Evolutionary conservation across 2,113 vertebrate genomes (phyloP).

Genomic region (Myrmecobius fasciatus): DNA sequence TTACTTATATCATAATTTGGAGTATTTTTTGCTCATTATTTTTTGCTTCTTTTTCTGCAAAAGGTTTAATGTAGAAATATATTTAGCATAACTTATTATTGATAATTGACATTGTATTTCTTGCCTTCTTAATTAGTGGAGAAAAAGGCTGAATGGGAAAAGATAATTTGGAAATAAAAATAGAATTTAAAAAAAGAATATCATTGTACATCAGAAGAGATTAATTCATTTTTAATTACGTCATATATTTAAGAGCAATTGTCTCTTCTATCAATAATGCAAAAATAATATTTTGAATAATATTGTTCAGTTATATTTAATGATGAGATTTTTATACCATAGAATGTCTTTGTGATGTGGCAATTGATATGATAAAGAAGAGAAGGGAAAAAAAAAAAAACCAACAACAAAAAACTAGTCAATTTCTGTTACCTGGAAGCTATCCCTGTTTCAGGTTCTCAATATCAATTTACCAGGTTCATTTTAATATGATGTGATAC

Average conservation of each 20-base stretch:
- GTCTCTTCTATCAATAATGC: background rate
- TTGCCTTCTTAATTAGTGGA: background rate
- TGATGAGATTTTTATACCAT: background rate
- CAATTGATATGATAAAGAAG: background rate
- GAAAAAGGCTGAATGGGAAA: accelerated
- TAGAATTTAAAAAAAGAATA: background rate
- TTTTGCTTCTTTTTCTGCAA: background rate
- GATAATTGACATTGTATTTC: background rate
- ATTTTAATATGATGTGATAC: background rate
- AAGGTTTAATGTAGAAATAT: background rate
- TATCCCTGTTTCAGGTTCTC: background rate
- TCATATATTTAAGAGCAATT: background rate
- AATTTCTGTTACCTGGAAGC: background rate
- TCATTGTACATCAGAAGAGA: background rate
- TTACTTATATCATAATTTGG: background rate
- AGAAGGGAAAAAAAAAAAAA: background rate
- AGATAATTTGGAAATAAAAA: background rate
- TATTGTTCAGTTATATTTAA: background rate
- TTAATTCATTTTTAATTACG: background rate
- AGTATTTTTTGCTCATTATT: background rate
- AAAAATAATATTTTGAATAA: background rate
- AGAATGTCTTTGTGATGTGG: background rate
- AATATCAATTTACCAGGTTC: background rate
- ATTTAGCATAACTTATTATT: background rate
- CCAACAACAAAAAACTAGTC: background rate